phyloP scores from a whole-genome alignment of 2,113 vertebrate genomes.

The Phalacrocorax pelagicus region DNA sequence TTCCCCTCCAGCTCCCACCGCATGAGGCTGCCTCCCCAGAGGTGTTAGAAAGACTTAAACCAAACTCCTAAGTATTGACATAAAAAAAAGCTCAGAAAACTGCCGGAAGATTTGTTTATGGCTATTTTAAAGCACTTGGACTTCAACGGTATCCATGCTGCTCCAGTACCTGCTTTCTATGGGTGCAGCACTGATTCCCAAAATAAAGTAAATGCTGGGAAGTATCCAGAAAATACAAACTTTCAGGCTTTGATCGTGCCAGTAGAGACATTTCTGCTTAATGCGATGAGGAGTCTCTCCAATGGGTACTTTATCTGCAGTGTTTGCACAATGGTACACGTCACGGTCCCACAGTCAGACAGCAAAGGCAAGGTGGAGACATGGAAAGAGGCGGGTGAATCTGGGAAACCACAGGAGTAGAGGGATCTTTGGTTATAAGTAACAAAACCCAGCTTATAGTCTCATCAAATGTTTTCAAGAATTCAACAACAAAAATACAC shows the following conservation, averaged over 20 bases:
- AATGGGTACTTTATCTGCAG: not conserved
- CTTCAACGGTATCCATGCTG: not conserved
- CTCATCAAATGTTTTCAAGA: not conserved
- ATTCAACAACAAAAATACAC: not conserved
- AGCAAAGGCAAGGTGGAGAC: not conserved
- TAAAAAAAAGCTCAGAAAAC: not conserved
- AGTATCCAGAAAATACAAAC: not conserved
- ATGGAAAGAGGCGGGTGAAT: not conserved
- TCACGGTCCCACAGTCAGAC: not conserved
- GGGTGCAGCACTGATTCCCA: not conserved
- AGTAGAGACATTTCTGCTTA: not conserved
- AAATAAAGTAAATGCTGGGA: not conserved
- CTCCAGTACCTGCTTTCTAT: not conserved
- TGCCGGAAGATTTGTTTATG: not conserved
- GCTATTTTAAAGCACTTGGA: not conserved
- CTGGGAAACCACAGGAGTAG: not conserved
- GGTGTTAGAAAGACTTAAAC: not conserved
- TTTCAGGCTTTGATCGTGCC: not conserved
- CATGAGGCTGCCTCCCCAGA: accelerated
- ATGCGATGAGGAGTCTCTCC: not conserved
- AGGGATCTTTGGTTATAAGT: not conserved
- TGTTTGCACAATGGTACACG: not conserved
- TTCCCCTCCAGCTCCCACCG: not conserved
- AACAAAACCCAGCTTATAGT: not conserved
- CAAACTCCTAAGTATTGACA: not conserved